Evolutionary conservation across 2,797 vertebrate species (phyloP).

Genomic region (Percopsis omiscomaycus): DNA sequence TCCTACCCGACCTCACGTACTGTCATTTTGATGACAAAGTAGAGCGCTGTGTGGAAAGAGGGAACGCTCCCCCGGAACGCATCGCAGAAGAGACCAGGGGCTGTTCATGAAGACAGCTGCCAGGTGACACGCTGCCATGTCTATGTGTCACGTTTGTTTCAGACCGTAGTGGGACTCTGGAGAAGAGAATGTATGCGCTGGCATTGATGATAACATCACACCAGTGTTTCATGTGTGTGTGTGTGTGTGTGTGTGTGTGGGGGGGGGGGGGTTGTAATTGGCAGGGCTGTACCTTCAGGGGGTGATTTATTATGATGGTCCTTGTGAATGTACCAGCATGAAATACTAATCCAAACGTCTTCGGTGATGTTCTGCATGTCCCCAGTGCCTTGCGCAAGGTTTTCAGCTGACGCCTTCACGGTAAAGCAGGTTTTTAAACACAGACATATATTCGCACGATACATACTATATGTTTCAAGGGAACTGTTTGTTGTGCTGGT

Average conservation of each 20-base stretch:
- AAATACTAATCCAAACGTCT: neutral
- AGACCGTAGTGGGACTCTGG: slow-evolving; percentile 27
- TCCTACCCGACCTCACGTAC: slow-evolving; percentile 52
- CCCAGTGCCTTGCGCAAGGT: neutral
- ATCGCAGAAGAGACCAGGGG: slow-evolving; percentile 38
- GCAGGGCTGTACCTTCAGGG: slow-evolving; percentile 14
- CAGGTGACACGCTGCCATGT: slow-evolving; percentile 47
- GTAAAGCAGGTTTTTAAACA: too few relatives aligned
- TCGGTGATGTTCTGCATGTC: neutral
- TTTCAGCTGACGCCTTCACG: neutral
- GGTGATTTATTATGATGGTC: neutral
- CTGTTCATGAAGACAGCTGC: slow-evolving; percentile 57
- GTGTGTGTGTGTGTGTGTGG: too few relatives aligned
- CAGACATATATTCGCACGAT: too few relatives aligned
- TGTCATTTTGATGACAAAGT: slow-evolving; percentile 55
- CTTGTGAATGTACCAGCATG: neutral
- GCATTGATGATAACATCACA: slow-evolving; percentile 31
- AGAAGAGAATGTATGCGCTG: slow-evolving; percentile 23
- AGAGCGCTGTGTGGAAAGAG: slow-evolving; percentile 33
- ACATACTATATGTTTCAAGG: too few relatives aligned
- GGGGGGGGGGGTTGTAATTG: slow-evolving; percentile 10
- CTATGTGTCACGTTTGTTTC: slow-evolving; percentile 24
- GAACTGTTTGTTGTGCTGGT: too few relatives aligned
- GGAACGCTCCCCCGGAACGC: slow-evolving; percentile 36
- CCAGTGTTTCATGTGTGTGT: slow-evolving; percentile 23